Evolutionary conservation across 2,888 invertebrate species (phyloP).

Genomic region (Prenolepis imparis): DNA sequence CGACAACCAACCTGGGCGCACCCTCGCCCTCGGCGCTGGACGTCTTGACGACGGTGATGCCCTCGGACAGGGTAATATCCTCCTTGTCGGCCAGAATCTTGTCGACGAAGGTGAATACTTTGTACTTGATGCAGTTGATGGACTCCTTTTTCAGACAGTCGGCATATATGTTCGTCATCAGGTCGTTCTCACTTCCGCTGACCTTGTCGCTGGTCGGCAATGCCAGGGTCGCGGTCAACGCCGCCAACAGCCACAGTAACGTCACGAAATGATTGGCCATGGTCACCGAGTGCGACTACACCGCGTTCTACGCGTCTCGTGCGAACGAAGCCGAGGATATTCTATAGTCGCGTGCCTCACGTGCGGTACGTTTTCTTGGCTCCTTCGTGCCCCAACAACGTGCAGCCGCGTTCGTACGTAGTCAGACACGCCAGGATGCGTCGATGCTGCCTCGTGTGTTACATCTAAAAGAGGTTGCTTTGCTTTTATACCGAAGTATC

Average conservation of each 20-base stretch:
- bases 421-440: conserved; percentile 76
- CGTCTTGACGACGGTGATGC: conserved; percentile 94
- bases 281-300: conserved; percentile 37
- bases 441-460: conserved; percentile 84
- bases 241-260: conserved; percentile 75
- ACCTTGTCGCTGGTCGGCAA: conserved; percentile 91
- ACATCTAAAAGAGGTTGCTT: conserved; percentile 86
- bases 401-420: conserved; percentile 62
- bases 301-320: conserved; percentile 37
- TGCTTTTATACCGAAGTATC: conserved; percentile 85
- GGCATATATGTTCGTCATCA: conserved; percentile 92
- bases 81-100: conserved; percentile 94
- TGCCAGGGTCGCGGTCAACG: conserved; percentile 88
- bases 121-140: conserved; percentile 94
- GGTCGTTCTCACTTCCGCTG: conserved; percentile 90
- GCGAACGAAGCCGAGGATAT: conserved; percentile 14
- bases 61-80: conserved; percentile 92
- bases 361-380: conserved; percentile 2
- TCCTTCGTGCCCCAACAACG: conserved; percentile 33
- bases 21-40: conserved; percentile 90
- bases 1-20: conserved; percentile 90
- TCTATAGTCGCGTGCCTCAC: conserved; percentile 10
- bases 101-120: conserved; percentile 94
- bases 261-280: conserved; percentile 75
- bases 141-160: conserved; percentile 95